phyloP scores from a whole-genome alignment of 2,888 invertebrate species.

The Lutraria lutraria region DNA sequence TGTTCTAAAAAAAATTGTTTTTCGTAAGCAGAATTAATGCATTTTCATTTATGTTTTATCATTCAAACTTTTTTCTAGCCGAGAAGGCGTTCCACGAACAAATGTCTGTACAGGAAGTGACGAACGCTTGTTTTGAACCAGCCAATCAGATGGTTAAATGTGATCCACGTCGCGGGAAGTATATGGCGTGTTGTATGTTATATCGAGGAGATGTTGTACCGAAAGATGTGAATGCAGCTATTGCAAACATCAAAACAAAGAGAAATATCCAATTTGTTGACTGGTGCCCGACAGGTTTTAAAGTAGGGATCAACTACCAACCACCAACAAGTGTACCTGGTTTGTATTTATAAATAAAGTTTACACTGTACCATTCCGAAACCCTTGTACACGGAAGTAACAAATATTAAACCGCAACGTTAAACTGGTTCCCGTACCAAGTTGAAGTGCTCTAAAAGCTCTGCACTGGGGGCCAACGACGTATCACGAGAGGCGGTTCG shows the following conservation, averaged over 20 bases:
- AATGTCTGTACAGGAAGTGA: conserved; percentile 83
- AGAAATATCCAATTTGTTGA: conserved; percentile 90
- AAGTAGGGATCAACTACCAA: conserved; percentile 88
- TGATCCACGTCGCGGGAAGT: conserved; percentile 87
- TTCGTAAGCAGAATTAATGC: no score
- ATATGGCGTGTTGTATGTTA: conserved; percentile 88
- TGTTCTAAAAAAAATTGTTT: no score
- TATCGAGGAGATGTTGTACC: conserved; percentile 86
- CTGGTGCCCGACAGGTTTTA: conserved; percentile 90
- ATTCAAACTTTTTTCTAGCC: conserved; percentile 87
- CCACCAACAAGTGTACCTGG: conserved; percentile 75
- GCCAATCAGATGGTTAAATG: conserved; percentile 86
- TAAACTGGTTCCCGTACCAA: no score
- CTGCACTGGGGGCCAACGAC: no score
- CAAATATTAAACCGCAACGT: no score
- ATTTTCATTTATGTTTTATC: neutral
- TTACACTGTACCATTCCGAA: no score
- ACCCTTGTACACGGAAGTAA: no score
- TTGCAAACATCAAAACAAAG: conserved; percentile 95
- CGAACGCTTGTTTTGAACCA: conserved; percentile 84
- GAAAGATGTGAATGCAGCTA: conserved; percentile 85
- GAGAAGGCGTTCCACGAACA: conserved; percentile 98
- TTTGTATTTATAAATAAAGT: conserved; percentile 22
- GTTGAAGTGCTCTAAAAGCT: no score
- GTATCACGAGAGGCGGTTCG: no score